These are phyloP conservation scores for Periplaneta americana DNA, from an alignment of 1,140 invertebrate genomes.

Conservation along the genomic window DNA sequence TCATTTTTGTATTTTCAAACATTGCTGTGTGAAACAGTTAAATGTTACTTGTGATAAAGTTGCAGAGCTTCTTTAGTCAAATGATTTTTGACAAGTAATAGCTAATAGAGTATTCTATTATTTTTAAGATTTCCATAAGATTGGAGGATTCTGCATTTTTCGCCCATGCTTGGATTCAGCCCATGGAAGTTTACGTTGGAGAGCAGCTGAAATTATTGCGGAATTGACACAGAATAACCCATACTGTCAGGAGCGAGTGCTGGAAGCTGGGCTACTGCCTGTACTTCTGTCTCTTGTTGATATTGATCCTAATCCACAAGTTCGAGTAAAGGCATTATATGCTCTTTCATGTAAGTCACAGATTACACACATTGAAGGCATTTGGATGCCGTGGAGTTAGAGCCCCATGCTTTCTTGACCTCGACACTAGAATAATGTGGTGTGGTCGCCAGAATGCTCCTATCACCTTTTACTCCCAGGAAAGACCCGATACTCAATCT, in stretches of 20 bases:
- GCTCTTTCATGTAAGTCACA: slow-evolving; percentile 65
- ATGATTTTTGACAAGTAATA: no score
- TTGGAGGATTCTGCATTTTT: slow-evolving; percentile 68
- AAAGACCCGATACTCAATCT: no score
- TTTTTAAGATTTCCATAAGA: slow-evolving; percentile 69
- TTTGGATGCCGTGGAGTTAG: no score
- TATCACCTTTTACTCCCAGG: no score
- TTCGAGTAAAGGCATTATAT: slow-evolving; percentile 62
- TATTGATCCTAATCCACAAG: slow-evolving; percentile 47
- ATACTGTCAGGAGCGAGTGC: slow-evolving; percentile 58
- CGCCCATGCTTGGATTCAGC: slow-evolving; percentile 55
- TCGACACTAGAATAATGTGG: no score
- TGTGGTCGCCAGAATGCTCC: no score
- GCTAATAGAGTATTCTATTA: slow-evolving; percentile 9
- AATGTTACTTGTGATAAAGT: no score
- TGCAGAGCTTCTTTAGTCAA: no score
- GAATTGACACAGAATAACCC: slow-evolving; percentile 75
- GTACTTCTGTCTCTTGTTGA: slow-evolving; percentile 58
- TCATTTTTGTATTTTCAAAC: no score
- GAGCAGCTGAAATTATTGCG: slow-evolving; percentile 60
- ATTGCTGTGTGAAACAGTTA: no score
- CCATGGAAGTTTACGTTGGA: slow-evolving; percentile 52
- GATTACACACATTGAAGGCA: no score
- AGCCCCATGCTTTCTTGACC: no score
- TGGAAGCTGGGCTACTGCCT: slow-evolving; percentile 57